Conservation (phyloP, 30 jellyfish, hydroid and myxozoan species). For the Rhopilema esculentum region DNA sequence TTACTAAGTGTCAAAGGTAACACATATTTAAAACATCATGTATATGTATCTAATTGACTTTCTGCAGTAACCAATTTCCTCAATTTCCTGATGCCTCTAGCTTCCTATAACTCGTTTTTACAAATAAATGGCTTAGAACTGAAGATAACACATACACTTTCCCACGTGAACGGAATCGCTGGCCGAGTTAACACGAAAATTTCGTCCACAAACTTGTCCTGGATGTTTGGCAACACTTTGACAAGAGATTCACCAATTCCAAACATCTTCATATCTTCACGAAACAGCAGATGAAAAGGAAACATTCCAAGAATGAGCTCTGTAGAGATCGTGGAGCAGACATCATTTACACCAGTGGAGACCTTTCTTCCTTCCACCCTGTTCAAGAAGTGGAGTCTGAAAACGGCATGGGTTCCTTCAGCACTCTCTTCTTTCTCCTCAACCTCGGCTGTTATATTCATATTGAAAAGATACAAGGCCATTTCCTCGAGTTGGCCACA, state of each 20-base stretch:
- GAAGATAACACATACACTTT: constrained; percentile 19
- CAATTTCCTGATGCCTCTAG: too few relatives aligned
- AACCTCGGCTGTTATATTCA: constrained; percentile 28
- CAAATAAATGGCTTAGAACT: too few relatives aligned
- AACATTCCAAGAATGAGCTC: constrained; percentile 54
- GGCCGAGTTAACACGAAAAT: constrained; percentile 40
- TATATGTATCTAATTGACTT: too few relatives aligned
- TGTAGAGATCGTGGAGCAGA: constrained; percentile 66
- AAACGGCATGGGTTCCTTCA: constrained; percentile 49
- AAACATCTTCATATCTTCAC: constrained; percentile 58
- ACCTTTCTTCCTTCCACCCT: constrained; percentile 28
- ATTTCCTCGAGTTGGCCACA: constrained; percentile 68
- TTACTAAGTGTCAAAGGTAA: too few relatives aligned
- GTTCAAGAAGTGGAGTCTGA: constrained; percentile 28
- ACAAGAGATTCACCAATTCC: constrained; percentile 62
- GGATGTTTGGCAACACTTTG: constrained; percentile 55
- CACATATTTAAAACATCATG: too few relatives aligned
- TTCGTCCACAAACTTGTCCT: constrained; percentile 37
- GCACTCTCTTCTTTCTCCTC: constrained; percentile 24
- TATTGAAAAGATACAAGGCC: constrained; percentile 37
- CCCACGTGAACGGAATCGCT: constrained; percentile 55
- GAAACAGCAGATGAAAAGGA: constrained; percentile 64
- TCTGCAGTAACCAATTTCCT: too few relatives aligned
- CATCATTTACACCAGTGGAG: constrained; percentile 39
- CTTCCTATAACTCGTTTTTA: too few relatives aligned